Base-by-base conservation (phyloP, 2,888 invertebrate genomes). In the Mythimna pallens region DNA sequence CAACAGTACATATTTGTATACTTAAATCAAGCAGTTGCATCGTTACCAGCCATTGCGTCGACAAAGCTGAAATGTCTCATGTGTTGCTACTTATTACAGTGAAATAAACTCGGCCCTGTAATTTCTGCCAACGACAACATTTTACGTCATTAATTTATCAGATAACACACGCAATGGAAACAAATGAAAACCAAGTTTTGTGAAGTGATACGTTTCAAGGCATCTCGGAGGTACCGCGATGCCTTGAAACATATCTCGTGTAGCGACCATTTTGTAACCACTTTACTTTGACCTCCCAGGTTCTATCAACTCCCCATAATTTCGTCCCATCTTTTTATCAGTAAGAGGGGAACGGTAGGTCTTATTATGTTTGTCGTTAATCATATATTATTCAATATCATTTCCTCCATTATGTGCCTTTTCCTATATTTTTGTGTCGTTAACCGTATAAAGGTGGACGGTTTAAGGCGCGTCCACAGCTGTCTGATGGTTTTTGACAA, bases 301-400 rank as follows among this genome's bases (percentile, higher is more conserved):
- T 25, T 57, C 17, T 62, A 25, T 22, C 43, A 20, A 66, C 43
- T 43, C 43, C 14, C 50, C 20, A 20, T n/a, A 52, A 70, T 12
- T 62, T 57, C 30, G 9, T 54, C 12, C 10, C 5, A 36, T 22
- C 17, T 64, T 34, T 40, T 40, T 43, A 40, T n/a, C 14, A n/a
- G 30, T 30, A 17, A 59, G 64, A 57, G 30, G 25, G 55, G 65
- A 22, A n/a, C 34, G 22, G 58, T 25, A 58, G 82, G 57, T 73
- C 87, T 68, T 17, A 20, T 34, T 50, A 64, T 10, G 58, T 9
- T 76, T 76, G 86, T 22, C 65, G 65, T 63, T 73, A 80, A 72
- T 82, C 84, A 86, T 87, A 86, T 86, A 86, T 86, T 84, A 86
- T 86, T 86, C 87, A 86, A 76, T 78, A 87, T 66, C 58, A 65